Conservation (phyloP, 1,140 invertebrate genomes). For the Gryon sp. region DNA sequence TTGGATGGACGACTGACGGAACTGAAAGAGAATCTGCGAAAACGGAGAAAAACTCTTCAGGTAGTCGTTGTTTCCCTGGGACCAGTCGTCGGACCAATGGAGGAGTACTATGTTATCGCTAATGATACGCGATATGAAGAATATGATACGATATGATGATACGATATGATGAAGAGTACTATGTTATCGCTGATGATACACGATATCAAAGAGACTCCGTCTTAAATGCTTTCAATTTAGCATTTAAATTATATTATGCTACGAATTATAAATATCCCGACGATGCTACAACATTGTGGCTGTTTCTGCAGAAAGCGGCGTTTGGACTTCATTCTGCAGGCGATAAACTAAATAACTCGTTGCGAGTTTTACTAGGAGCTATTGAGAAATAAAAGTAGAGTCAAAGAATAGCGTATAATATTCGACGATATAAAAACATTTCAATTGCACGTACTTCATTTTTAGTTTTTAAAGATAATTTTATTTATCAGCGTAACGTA, state of each 20-base stretch:
- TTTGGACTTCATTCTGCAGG: background rate
- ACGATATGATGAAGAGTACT: constrained; percentile 39
- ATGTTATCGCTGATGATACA: constrained; percentile 13
- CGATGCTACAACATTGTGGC: constrained; percentile 19
- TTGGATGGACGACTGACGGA: constrained; percentile 1
- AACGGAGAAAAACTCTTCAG: constrained; percentile 26
- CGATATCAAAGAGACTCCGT: constrained; percentile 5
- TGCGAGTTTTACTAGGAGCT: constrained; percentile 18
- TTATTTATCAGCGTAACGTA: no score
- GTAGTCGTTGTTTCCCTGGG: constrained; percentile 25
- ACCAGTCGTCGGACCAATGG: constrained; percentile 3
- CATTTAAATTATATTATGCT: constrained; percentile 39
- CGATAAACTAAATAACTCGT: constrained; percentile 14
- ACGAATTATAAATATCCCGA: constrained; percentile 17
- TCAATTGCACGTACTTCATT: background rate
- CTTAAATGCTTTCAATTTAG: constrained; percentile 18
- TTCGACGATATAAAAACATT: background rate
- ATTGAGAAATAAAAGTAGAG: background rate
- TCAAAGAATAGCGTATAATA: background rate
- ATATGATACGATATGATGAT: no score
- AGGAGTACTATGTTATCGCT: constrained; percentile 29
- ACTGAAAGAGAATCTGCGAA: constrained; percentile 2
- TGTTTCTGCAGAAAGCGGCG: constrained; percentile 19
- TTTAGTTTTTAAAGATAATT: background rate
- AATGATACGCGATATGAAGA: constrained; percentile 17